Conservation (phyloP, 2,888 invertebrate species). For the Drosophila conformis region DNA sequence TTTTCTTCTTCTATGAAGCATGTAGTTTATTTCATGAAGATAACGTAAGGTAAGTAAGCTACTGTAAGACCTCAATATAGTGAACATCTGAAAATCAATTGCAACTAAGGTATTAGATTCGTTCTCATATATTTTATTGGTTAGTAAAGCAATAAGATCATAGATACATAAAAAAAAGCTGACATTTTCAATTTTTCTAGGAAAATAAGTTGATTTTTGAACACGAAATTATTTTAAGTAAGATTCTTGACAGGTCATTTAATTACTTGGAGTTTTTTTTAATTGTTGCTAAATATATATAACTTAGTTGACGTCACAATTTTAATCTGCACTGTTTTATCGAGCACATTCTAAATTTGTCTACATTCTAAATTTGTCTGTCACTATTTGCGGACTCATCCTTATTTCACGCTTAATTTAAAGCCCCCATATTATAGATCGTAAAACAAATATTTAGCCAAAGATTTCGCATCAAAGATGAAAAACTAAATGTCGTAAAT, state of each 20-base stretch:
- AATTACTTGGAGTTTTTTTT: not conserved
- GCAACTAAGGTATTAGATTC: not conserved
- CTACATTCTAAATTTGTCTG: constrained; percentile 7
- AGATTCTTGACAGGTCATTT: not conserved
- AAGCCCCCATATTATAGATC: constrained; percentile 2
- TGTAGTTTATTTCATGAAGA: constrained; percentile 10
- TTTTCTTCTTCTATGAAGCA: constrained; percentile 4
- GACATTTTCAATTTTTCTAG: not conserved
- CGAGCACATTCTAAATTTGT: constrained; percentile 8
- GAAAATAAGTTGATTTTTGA: not conserved
- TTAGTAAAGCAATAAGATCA: not conserved
- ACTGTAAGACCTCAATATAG: not conserved
- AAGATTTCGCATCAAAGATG: constrained; percentile 21
- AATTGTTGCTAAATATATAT: not conserved
- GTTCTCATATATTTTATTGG: no score
- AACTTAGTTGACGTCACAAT: not conserved
- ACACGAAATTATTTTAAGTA: not conserved
- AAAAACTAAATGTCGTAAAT: constrained; percentile 54
- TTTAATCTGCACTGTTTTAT: constrained; percentile 3
- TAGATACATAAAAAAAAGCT: not conserved
- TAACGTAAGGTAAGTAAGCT: not conserved
- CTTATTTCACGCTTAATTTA: constrained; percentile 29
- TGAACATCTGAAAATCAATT: not conserved
- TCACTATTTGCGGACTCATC: constrained; percentile 3
- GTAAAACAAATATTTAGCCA: constrained; percentile 18